Conservation (phyloP, 2,113 vertebrate species). For the Oryzias javanicus region DNA sequence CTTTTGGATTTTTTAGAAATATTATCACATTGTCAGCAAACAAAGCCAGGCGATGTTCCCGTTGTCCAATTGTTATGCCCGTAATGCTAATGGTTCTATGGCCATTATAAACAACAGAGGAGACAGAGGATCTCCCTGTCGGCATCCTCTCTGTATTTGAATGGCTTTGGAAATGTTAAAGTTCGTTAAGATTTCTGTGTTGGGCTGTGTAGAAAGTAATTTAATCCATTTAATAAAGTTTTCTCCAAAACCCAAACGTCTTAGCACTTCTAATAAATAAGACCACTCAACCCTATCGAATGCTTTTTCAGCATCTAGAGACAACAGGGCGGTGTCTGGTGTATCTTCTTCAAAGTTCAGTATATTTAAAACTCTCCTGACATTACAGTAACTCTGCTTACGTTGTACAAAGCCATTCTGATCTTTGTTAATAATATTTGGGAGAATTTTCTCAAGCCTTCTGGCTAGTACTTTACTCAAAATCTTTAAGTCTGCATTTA, state of each 20-base stretch:
- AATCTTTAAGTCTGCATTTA: background rate
- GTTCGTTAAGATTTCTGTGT: too few species aligned
- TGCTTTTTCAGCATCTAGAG: background rate
- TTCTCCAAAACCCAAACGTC: background rate
- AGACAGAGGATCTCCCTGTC: too few species aligned
- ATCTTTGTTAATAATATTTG: too few species aligned
- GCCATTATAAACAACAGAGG: too few species aligned
- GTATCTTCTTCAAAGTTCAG: background rate
- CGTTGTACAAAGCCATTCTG: background rate
- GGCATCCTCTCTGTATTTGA: too few species aligned
- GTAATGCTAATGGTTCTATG: too few species aligned
- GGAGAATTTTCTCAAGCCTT: conserved; percentile 1
- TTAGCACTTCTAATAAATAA: background rate
- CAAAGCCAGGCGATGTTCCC: too few species aligned
- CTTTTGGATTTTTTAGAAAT: background rate
- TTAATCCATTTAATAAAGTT: background rate
- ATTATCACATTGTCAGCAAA: too few species aligned
- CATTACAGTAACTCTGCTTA: too few species aligned
- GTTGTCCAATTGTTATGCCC: too few species aligned
- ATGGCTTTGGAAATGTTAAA: too few species aligned
- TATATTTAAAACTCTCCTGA: conserved; percentile 1
- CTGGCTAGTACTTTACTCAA: background rate
- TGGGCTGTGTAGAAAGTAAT: too few species aligned
- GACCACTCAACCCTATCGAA: background rate
- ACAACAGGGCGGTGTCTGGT: background rate